Evolutionary conservation across 2,113 vertebrate genomes (phyloP).

Genomic region (Phocoena sinus): DNA sequence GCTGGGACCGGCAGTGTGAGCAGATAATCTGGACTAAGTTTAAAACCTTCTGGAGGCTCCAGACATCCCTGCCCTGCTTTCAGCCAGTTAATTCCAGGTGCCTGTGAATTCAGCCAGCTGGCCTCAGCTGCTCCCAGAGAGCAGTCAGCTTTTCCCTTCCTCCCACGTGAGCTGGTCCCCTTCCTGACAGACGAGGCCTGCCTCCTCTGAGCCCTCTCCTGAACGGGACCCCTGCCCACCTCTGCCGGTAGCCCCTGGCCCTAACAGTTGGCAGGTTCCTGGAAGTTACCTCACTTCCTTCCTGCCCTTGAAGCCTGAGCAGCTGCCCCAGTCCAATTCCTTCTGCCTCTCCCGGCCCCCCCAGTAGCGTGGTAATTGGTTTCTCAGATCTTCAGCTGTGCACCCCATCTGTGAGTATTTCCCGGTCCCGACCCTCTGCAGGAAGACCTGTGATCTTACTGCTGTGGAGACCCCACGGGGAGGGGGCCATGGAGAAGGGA

Average conservation of each 20-base stretch:
- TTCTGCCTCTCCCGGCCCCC: background rate
- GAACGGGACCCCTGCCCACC: background rate
- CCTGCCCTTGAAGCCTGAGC: constrained; percentile 32
- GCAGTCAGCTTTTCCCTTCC: background rate
- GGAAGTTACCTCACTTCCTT: constrained; percentile 11
- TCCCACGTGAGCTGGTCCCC: background rate
- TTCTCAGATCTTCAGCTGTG: constrained; percentile 43
- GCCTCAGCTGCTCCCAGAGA: background rate
- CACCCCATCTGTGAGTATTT: background rate
- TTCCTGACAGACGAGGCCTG: background rate
- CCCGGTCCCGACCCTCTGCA: background rate
- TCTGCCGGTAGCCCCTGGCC: background rate
- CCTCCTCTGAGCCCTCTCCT: background rate
- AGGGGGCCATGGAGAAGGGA: background rate
- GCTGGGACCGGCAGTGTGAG: background rate
- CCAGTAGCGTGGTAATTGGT: constrained; percentile 27
- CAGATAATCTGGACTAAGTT: background rate
- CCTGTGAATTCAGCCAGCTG: background rate
- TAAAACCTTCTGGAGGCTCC: background rate
- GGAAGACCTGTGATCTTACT: constrained; percentile 1
- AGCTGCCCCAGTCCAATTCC: background rate
- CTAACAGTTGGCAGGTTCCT: background rate
- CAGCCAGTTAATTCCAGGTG: background rate
- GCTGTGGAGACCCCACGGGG: background rate
- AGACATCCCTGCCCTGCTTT: background rate